phyloP scores from a whole-genome alignment of 2,888 invertebrate genomes.

The Epiblema foenella region DNA sequence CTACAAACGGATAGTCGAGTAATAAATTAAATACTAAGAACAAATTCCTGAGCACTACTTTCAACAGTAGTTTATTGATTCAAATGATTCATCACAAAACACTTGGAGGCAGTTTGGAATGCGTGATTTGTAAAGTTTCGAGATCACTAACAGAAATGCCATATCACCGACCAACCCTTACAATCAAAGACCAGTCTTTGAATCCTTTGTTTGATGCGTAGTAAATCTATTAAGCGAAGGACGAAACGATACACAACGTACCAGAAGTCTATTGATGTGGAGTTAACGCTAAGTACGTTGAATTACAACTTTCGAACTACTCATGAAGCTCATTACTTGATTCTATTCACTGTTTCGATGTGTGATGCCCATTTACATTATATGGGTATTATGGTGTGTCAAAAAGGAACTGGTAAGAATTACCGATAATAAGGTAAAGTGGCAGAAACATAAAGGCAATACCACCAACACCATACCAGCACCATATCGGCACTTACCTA shows the following conservation, averaged over 20 bases:
- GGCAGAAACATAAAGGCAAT: no score
- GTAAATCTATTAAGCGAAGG: constrained; percentile 7
- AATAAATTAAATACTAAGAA: background rate
- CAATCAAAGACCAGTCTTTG: constrained; percentile 27
- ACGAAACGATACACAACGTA: background rate
- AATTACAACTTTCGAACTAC: no score
- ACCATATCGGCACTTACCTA: background rate
- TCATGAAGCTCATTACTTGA: no score
- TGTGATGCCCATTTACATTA: no score
- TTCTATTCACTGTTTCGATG: no score
- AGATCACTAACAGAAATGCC: constrained; percentile 27
- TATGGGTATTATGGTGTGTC: no score
- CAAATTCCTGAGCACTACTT: constrained; percentile 17
- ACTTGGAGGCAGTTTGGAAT: constrained; percentile 19
- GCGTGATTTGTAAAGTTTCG: constrained; percentile 38
- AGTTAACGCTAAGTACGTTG: no score
- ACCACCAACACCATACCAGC: background rate
- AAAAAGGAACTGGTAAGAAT: no score
- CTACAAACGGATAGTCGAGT: background rate
- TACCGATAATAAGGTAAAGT: no score
- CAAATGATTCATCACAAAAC: no score
- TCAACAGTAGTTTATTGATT: background rate
- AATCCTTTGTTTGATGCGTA: constrained; percentile 35
- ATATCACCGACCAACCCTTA: constrained; percentile 20
- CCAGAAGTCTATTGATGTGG: constrained; percentile 13